Base-by-base conservation (phyloP, 2,113 vertebrate genomes). In the Thymallus thymallus region DNA sequence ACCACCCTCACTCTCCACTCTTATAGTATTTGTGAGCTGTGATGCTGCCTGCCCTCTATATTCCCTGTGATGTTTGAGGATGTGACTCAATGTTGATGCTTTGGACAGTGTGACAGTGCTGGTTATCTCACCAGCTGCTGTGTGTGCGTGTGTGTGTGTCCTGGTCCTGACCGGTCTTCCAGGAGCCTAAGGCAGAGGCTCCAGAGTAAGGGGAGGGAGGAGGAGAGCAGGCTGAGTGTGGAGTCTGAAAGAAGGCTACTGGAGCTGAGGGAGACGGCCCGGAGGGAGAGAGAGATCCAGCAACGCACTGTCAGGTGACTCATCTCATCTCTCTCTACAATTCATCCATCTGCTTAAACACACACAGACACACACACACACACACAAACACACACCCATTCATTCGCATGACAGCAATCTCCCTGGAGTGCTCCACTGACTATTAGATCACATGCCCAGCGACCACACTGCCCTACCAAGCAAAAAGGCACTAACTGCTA, bases 251-350 rank as follows among this genome's bases (percentile, higher is more conserved):
- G 69, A 72, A 90, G 29, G 4, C 88, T 96, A 0, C 69, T 89
- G 5, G 85, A 78, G 61, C 88, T 96, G 18, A 80, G 83, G 76
- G 88, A 87, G 55, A 86, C 90, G 12, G 81, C 88, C 0, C 24
- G 32, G 66, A 81, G 30, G 0, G 92, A 95, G 73, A 48, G 70
- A 0, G 82, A 94, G 22, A 81, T 80, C 0, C 87, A 94, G 71
- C 76, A 90, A 51, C 73, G 84, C 26, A 90, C 66, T 22, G 87
- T 96, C 61, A 96, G 94, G 96, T 98, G 81, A 83, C 76, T 30
- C 69, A 51, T 12, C 26, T 30, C 2, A 58, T 20, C 41, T 35
- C 58, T 32, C 62, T 71, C 20, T 24, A 32, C 41, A 29, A 63
- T 30, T 2, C 16, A 32, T n/a, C 20, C 1, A 16, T 5, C 9